A percentile compares a stretch with the other conserved stretches of the same genome.
Evolutionary conservation across 2,888 invertebrate genomes (phyloP).

Genomic region (Mythimna albipuncta): DNA sequence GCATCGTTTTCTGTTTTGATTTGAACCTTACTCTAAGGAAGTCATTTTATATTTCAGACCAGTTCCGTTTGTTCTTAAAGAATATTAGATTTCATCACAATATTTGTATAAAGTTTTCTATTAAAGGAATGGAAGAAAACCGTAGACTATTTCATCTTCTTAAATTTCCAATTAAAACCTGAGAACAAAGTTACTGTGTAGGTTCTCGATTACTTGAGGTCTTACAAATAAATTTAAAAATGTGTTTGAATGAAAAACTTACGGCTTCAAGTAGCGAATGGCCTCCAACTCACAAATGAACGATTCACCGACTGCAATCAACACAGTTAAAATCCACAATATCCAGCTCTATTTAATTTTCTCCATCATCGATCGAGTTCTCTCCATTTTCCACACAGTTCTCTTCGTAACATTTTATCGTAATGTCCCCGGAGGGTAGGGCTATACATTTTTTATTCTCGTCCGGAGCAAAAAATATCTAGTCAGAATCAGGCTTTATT

Average conservation of each 20-base stretch:
- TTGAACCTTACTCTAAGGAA: not conserved
- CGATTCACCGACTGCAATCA: conserved; percentile 20
- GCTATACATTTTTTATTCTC: conserved; percentile 58
- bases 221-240: no score
- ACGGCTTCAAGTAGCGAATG: not conserved
- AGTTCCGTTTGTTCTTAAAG: not conserved
- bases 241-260: not conserved
- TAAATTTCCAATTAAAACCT: conserved; percentile 25
- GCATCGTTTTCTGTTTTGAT: not conserved
- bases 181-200: not conserved
- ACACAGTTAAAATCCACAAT: conserved; percentile 23
- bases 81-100: conserved; percentile 28
- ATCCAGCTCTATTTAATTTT: conserved; percentile 45
- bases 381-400: conserved; percentile 50
- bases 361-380: conserved; percentile 40
- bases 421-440: conserved; percentile 41
- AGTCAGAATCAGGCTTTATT: conserved; percentile 59
- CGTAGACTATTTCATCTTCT: not conserved
- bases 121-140: conserved; percentile 17
- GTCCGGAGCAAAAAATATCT: conserved; percentile 57
- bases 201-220: not conserved
- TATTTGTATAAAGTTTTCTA: conserved; percentile 7
- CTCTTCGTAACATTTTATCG: conserved; percentile 55
- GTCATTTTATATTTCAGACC: conserved; percentile 3
- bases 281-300: not conserved